Percentiles rank a stretch among this genome's conserved stretches.
These are phyloP conservation scores for Calliopum simillimum DNA, from an alignment of 2,888 invertebrate species.

Conservation along the genomic window DNA sequence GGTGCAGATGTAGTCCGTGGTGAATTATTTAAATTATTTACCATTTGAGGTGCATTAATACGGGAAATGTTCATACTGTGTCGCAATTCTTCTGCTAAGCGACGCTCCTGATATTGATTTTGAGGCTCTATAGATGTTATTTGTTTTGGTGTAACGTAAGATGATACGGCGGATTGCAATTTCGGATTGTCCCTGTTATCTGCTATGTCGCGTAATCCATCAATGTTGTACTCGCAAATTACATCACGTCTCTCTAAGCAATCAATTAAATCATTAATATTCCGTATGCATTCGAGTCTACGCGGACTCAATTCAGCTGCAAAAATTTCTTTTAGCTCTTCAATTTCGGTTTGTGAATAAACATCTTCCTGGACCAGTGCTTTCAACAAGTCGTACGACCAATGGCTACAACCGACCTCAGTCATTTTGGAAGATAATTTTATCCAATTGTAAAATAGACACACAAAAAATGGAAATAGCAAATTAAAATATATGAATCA, in stretches of 20 bases:
- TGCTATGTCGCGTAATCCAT: slow-evolving; percentile 49
- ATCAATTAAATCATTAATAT: slow-evolving; percentile 55
- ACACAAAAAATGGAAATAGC: too few relatives aligned
- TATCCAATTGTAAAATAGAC: too few relatives aligned
- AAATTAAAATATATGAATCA: too few relatives aligned
- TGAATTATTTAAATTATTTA: background rate
- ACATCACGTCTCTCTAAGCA: slow-evolving; percentile 57
- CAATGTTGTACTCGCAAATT: slow-evolving; percentile 55
- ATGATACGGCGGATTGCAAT: slow-evolving; percentile 46
- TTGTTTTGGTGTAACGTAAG: slow-evolving; percentile 44
- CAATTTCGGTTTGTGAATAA: slow-evolving; percentile 39
- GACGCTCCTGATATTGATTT: slow-evolving; percentile 52
- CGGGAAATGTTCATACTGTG: slow-evolving; percentile 46
- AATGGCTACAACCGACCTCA: background rate
- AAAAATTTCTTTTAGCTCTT: slow-evolving; percentile 52
- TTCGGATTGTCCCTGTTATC: slow-evolving; percentile 19
- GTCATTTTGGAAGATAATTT: background rate
- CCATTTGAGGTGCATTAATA: background rate
- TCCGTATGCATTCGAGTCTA: slow-evolving; percentile 51
- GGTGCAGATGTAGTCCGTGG: too few relatives aligned
- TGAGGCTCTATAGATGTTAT: slow-evolving; percentile 14
- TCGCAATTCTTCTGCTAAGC: slow-evolving; percentile 52
- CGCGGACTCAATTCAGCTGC: slow-evolving; percentile 54
- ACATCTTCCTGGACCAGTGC: slow-evolving; percentile 42
- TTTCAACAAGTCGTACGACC: slow-evolving; percentile 56